Percentiles rank a stretch among this genome's conserved stretches.
phyloP scores from a whole-genome alignment of 2,113 vertebrate genomes.

The Phocoena phocoena region DNA sequence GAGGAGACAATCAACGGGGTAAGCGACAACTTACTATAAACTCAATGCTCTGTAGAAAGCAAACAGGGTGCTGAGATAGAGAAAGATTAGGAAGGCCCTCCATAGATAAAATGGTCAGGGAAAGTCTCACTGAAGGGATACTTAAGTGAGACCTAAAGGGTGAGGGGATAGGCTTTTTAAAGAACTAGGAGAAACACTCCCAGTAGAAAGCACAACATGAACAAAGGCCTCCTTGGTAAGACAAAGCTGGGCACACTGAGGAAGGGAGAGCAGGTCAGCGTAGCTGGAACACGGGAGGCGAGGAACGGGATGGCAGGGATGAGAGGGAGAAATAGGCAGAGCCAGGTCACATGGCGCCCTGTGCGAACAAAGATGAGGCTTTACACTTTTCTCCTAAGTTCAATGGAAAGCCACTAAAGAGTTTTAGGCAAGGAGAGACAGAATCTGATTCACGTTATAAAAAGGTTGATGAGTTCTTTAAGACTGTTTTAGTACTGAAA shows the following conservation, averaged over 20 bases:
- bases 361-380: neutral
- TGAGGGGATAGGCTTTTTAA: neutral
- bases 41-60: neutral
- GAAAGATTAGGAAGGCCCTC: neutral
- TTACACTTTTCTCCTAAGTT: neutral
- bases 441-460: neutral
- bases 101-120: neutral
- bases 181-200: neutral
- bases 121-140: neutral
- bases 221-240: neutral
- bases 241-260: neutral
- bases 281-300: fast-evolving
- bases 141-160: neutral
- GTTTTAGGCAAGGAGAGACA: neutral
- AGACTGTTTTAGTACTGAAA: neutral
- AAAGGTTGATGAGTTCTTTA: neutral
- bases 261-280: neutral
- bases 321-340: neutral
- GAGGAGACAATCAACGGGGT: neutral
- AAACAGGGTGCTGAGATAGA: neutral
- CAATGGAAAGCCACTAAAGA: neutral
- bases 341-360: neutral
- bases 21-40: neutral
- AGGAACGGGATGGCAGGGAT: neutral
- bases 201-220: neutral